Evolutionary conservation across 2,113 vertebrate species (phyloP), one percentile per base, ranked within the genome.

Genomic region (Catagonus wagneri): DNA sequence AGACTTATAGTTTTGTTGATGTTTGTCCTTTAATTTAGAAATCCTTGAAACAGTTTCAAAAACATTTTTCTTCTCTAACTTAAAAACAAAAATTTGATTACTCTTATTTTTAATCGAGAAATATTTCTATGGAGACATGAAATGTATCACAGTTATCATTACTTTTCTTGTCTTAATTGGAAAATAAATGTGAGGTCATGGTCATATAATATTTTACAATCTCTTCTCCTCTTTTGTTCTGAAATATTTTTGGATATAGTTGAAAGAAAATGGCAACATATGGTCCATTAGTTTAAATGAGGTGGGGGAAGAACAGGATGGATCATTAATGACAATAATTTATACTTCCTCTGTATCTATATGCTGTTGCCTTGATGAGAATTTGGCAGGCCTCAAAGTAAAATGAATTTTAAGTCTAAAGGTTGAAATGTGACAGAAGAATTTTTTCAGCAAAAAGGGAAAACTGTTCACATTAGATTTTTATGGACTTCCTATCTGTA

Each of bases 241-340:
- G 96, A 98, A 98, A 98, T 98, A 85, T 97, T 98, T 91, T 98
- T 98, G 98, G 98, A 98, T 95, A 86, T 50, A 97, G 93, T 98
- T 99, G 63, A 98, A 98, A 98, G 97, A 95, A 93, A 97, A 96
- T 92, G 97, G 96, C 93, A 98, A 95, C 98, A 98, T 98, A 97
- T 98, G 98, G 97, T 97, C 94, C 97, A 97, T 90, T 95, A 83
- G 97, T 98, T 97, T 97, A 98, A 97, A 94, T 81, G 97, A 98
- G 19, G 96, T 88, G 93, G 95, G 93, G 94, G 86, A 93, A 96
- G 97, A 84, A 85, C 90, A 95, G 79, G 89, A 63, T 56, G 87
- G 90, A 90, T 97, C 97, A 97, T 97, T 98, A 96, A 97, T 63
- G 27, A 97, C 94, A 98, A 97, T 98, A 98, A 98, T 98, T 97